Conservation (phyloP, 2,888 invertebrate genomes). For the Melikaiella ostensackeni region DNA sequence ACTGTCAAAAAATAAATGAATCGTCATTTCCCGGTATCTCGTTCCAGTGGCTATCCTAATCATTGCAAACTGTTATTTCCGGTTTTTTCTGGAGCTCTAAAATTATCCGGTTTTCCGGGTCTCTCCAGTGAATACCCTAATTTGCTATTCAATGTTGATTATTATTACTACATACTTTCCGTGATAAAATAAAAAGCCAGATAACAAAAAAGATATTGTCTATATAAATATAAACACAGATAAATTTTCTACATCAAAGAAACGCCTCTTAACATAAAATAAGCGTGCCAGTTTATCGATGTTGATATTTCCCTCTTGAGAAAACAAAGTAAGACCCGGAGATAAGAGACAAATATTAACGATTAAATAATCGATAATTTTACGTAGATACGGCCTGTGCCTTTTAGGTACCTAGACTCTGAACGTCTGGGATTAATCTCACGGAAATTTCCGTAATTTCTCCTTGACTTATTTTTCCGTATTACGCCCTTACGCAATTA, state of each 20-base stretch:
- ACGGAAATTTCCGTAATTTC: too few species aligned
- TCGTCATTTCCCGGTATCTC: too few species aligned
- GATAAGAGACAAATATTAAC: not conserved
- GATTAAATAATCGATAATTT: not conserved
- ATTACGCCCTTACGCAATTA: too few species aligned
- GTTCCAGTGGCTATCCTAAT: too few species aligned
- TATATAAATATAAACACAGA: not conserved
- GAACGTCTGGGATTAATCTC: too few species aligned
- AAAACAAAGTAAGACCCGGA: not conserved
- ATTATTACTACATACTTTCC: not conserved
- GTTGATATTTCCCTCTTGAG: constrained; percentile 19
- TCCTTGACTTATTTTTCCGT: too few species aligned
- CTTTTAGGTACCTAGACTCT: too few species aligned
- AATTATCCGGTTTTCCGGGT: not conserved
- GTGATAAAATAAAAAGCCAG: not conserved
- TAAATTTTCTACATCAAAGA: not conserved
- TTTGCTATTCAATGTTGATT: not conserved
- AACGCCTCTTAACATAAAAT: not conserved
- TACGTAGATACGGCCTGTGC: too few species aligned
- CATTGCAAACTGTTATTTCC: too few species aligned
- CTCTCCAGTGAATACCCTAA: not conserved
- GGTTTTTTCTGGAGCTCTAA: not conserved
- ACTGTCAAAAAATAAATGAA: too few species aligned
- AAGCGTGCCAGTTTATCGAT: constrained; percentile 7
- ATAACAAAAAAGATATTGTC: not conserved